A percentile compares a stretch with the other conserved stretches of the same genome.
Evolutionary conservation across 1,140 invertebrate species (phyloP).

Genomic region (Drosophila kanapiae): DNA sequence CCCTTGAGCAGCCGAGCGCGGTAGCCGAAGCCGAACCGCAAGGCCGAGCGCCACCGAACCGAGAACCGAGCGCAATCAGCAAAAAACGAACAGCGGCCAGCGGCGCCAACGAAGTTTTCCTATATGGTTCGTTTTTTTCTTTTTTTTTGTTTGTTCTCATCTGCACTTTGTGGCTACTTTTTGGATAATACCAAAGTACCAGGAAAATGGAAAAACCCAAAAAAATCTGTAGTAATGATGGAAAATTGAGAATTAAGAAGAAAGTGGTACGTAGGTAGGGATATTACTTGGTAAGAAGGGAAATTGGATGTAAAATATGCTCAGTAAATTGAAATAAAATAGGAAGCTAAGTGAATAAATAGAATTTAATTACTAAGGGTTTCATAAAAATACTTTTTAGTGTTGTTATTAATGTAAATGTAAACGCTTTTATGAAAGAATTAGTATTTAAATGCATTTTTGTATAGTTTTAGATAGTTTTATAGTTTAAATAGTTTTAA

Average conservation of each 20-base stretch:
- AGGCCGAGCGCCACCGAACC: constrained; percentile 10
- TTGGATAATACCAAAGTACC: constrained; percentile 3
- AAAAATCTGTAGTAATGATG: neutral
- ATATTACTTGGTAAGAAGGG: too few relatives aligned
- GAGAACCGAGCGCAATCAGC: constrained; percentile 7
- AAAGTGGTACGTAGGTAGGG: too few relatives aligned
- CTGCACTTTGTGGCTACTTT: constrained; percentile 10
- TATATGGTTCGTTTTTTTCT: neutral
- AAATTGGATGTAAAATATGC: neutral
- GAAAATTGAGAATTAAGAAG: neutral
- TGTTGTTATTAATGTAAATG: too few relatives aligned
- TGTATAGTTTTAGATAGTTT: too few relatives aligned
- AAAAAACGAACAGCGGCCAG: constrained; percentile 2
- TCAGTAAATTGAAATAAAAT: too few relatives aligned
- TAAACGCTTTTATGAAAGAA: neutral
- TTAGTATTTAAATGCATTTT: neutral
- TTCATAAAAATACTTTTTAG: too few relatives aligned
- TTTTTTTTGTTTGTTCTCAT: neutral
- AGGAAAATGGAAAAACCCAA: constrained; percentile 1
- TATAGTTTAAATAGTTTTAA: too few relatives aligned
- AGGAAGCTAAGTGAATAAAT: too few relatives aligned
- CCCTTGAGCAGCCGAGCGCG: constrained; percentile 18
- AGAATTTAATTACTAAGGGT: too few relatives aligned
- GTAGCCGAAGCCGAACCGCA: constrained; percentile 4
- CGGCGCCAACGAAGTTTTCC: constrained; percentile 40